phyloP scores from a whole-genome alignment of 2,888 invertebrate species.

The Oscheius sp. region DNA sequence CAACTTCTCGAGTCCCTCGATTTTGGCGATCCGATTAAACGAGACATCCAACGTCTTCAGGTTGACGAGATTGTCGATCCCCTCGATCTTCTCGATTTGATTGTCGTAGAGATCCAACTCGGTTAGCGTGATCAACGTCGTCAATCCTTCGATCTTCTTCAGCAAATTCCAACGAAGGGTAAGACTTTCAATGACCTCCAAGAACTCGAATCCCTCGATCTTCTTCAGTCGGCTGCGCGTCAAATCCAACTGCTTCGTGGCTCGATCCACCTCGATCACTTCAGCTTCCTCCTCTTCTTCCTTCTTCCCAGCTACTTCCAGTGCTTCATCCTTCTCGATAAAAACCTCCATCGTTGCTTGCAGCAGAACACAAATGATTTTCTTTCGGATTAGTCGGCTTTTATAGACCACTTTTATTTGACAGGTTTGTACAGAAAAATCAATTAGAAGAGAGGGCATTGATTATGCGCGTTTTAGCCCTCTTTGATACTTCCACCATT shows the following conservation, averaged over 20 bases:
- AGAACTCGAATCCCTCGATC: slow-evolving; percentile 53
- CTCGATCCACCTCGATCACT: slow-evolving; percentile 19
- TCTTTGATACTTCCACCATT: too few species aligned
- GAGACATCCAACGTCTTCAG: slow-evolving; percentile 92
- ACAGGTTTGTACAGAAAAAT: too few species aligned
- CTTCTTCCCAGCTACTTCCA: too few species aligned
- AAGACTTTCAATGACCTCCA: slow-evolving; percentile 75
- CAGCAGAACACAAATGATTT: too few species aligned
- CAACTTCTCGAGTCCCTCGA: slow-evolving; percentile 71
- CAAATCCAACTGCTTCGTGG: slow-evolving; percentile 39
- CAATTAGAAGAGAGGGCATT: too few species aligned
- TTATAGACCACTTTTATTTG: too few species aligned
- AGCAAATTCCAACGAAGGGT: slow-evolving; percentile 94
- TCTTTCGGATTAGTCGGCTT: too few species aligned
- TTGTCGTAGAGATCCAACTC: slow-evolving; percentile 96
- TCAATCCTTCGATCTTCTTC: slow-evolving; percentile 90
- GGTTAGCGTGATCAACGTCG: slow-evolving; percentile 78
- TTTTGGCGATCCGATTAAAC: slow-evolving; percentile 81
- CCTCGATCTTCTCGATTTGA: slow-evolving; percentile 83
- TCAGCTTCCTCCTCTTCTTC: slow-evolving; percentile 11
- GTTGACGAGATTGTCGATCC: slow-evolving; percentile 85
- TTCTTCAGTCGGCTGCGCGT: slow-evolving; percentile 48
- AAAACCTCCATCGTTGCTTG: too few species aligned
- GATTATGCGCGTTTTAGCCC: too few species aligned
- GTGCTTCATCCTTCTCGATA: too few species aligned